Conservation (phyloP, 2,113 vertebrate species). For the Apodemus speciosus region DNA sequence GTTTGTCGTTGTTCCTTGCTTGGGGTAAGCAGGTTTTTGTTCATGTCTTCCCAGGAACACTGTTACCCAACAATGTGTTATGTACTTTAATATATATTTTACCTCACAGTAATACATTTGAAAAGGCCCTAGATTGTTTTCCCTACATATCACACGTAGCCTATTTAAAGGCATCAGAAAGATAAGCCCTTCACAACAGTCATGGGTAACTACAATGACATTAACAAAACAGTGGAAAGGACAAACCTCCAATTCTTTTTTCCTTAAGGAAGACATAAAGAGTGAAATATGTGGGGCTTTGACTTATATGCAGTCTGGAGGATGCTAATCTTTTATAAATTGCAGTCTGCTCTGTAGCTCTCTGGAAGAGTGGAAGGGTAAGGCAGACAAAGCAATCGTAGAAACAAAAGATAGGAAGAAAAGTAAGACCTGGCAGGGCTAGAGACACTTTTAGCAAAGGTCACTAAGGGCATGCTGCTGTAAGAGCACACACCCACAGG, state of each 20-base stretch:
- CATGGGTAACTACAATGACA: not conserved
- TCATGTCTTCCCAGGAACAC: not conserved
- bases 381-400: not conserved
- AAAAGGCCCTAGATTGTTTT: not conserved
- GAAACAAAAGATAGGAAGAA: not conserved
- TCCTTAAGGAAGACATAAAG: not conserved
- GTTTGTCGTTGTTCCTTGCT: not conserved
- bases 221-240: not conserved
- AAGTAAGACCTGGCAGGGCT: not conserved
- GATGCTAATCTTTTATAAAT: not conserved
- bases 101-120: conserved; percentile 1
- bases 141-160: not conserved
- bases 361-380: not conserved
- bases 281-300: not conserved
- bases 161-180: not conserved
- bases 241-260: not conserved
- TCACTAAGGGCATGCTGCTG: not conserved
- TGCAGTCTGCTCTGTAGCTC: not conserved
- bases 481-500: not conserved
- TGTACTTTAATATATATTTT: not conserved
- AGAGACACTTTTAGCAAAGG: not conserved
- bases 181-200: not conserved
- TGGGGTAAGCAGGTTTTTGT: not conserved
- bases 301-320: not conserved
- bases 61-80: not conserved